Conservation (phyloP, 2,113 vertebrate genomes). For the Eclectus roratus region DNA sequence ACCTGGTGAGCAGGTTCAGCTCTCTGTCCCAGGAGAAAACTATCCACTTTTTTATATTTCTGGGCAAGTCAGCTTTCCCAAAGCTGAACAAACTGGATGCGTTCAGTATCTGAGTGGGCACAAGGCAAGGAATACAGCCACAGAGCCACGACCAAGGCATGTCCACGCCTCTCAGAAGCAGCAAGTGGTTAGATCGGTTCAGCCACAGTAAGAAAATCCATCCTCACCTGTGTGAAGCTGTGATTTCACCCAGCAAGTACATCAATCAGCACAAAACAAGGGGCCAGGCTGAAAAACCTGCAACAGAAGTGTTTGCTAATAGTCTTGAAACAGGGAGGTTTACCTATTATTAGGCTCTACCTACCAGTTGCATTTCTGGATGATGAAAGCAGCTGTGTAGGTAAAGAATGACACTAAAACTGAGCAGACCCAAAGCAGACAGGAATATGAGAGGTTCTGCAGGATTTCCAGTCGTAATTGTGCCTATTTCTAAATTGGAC, state of each 20-base stretch:
- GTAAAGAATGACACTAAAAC: neutral
- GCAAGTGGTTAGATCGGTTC: neutral
- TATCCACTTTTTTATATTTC: neutral
- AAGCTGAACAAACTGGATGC: neutral
- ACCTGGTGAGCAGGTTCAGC: slow-evolving; percentile 40
- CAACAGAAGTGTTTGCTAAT: neutral
- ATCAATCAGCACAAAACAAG: neutral
- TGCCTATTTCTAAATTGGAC: neutral
- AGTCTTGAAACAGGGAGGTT: neutral
- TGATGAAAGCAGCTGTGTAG: neutral
- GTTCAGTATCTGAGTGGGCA: neutral
- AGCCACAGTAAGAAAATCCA: neutral
- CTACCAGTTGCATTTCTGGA: neutral
- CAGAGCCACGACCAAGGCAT: neutral
- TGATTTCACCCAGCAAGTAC: neutral
- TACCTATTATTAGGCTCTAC: neutral
- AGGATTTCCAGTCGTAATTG: neutral
- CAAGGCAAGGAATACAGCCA: neutral
- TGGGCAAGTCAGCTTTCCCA: neutral
- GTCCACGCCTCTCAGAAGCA: neutral
- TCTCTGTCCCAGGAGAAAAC: neutral
- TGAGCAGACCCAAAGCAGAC: neutral
- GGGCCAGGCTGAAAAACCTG: neutral
- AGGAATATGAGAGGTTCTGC: neutral
- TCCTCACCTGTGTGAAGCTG: neutral